A percentile compares a stretch with the other conserved stretches of the same genome.
Evolutionary conservation across 2,888 invertebrate species (phyloP).

Genomic region (Microplitis deprimator): DNA sequence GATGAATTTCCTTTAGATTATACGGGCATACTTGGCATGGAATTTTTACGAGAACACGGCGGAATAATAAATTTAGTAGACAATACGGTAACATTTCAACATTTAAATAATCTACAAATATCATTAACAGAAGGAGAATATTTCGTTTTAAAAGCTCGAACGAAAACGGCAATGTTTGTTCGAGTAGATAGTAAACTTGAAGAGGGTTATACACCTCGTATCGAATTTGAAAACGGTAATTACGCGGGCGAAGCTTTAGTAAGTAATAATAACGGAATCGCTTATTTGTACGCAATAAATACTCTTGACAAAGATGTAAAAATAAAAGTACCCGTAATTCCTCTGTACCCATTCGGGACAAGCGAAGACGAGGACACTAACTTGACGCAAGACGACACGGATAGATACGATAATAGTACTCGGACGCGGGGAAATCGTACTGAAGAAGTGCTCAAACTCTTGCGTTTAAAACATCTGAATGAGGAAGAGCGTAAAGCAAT

Average conservation of each 20-base stretch:
- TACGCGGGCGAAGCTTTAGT: conserved; percentile 28
- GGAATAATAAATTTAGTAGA: conserved; percentile 8
- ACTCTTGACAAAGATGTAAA: conserved; percentile 22
- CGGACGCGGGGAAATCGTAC: conserved; percentile 41
- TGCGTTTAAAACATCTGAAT: conserved; percentile 28
- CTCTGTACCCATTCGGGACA: conserved; percentile 37
- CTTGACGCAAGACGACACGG: neutral
- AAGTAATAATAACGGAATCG: conserved; percentile 27
- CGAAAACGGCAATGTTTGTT: conserved; percentile 28
- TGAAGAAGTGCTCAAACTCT: neutral
- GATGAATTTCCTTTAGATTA: conserved; percentile 30
- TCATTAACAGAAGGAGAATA: conserved; percentile 16
- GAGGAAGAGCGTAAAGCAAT: too few species aligned
- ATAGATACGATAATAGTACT: conserved; percentile 13
- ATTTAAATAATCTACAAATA: neutral
- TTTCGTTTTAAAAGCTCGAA: conserved; percentile 23
- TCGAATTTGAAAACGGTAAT: conserved; percentile 12
- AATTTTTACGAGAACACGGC: conserved; percentile 20
- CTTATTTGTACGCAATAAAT: conserved; percentile 31
- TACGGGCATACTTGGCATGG: conserved; percentile 22
- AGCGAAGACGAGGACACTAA: conserved; percentile 34
- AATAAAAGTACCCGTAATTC: conserved; percentile 34
- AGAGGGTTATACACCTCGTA: conserved; percentile 23
- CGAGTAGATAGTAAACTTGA: neutral
- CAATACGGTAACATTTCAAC: neutral